phyloP scores from a whole-genome alignment of 1,140 invertebrate species.

The Nixonia krombeini region DNA sequence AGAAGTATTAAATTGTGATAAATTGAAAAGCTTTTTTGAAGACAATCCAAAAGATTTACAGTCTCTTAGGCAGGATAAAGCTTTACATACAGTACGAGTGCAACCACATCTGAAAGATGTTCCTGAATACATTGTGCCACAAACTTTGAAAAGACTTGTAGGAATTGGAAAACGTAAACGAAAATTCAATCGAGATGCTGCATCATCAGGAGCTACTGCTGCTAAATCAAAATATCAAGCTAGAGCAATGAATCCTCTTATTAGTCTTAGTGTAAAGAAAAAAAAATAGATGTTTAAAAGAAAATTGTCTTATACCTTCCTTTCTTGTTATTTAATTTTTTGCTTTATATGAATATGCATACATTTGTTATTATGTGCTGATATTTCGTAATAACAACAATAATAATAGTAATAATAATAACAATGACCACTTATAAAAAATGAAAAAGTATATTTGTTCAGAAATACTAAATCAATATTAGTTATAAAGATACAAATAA shows the following conservation, averaged over 20 bases:
- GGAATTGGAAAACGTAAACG: slow-evolving; percentile 68
- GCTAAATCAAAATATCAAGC: slow-evolving; percentile 61
- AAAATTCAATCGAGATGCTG: slow-evolving; percentile 61
- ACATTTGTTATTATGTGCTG: too few relatives aligned
- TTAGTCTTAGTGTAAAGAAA: slow-evolving; percentile 59
- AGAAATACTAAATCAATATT: too few relatives aligned
- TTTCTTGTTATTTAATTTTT: too few relatives aligned
- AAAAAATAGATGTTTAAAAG: slow-evolving; percentile 37
- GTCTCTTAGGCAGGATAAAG: slow-evolving; percentile 92
- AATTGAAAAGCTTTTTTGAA: slow-evolving; percentile 95
- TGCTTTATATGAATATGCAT: too few relatives aligned
- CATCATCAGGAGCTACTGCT: slow-evolving; percentile 52
- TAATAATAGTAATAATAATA: too few relatives aligned
- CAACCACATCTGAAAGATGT: slow-evolving; percentile 92
- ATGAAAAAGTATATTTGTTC: too few relatives aligned
- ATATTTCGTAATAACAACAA: too few relatives aligned
- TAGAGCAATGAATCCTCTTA: slow-evolving; percentile 62
- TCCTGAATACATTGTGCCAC: slow-evolving; percentile 93
- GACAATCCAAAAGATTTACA: slow-evolving; percentile 94
- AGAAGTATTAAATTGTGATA: slow-evolving; percentile 94
- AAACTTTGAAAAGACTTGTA: slow-evolving; percentile 78
- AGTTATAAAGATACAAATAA: too few relatives aligned
- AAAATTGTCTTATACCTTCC: too few relatives aligned
- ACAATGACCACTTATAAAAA: too few relatives aligned
- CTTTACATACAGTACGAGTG: slow-evolving; percentile 86